Evolutionary conservation across 2,113 vertebrate genomes (phyloP), one percentile per base, ranked within the genome.

Genomic region (Gavialis gangeticus): DNA sequence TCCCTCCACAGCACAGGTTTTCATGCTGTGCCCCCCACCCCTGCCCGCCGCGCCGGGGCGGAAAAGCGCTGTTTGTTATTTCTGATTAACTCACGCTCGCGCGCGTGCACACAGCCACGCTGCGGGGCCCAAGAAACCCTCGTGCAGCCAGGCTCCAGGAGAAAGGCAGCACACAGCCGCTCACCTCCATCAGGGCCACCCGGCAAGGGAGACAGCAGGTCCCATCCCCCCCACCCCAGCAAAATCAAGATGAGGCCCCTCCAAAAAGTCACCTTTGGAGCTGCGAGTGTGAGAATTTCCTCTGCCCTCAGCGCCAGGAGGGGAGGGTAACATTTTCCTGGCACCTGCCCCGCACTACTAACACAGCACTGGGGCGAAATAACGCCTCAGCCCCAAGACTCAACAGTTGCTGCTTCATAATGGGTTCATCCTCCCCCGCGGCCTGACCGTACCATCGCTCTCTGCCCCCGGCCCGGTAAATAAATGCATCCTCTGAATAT

Each of bases 261-360:
- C 92, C 95, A 97, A 95, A 93, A 96, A 97, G 37, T 90, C 94
- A 75, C 95, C 82, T 76, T 97, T 91, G 92, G 97, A 98, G 97
- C 97, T 98, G 98, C 97, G 97, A 98, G 98, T 98, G 97, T 97
- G 98, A 98, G 98, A 98, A 98, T 98, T 98, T 98, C 98, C 98
- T 98, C 98, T 96, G 90, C 96, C 97, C 98, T 98, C 98, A 98
- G 98, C 98, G 97, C 95, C 54, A 95, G 96, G 93, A 97, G 96
- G 97, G 97, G 97, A 98, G 98, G 98, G 98, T 98, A 98, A 98
- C 97, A 98, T 98, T 98, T 98, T 98, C 98, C 98, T 98, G 98
- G 98, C 98, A 87, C 84, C 79, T 75, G 92, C 96, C 97, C 96
- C 95, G 97, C 97, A 94, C 98, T 97, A 98, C 98, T 98, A 97